Conservation (phyloP, 1,140 invertebrate genomes). For the Luehdorfia chinensis region DNA sequence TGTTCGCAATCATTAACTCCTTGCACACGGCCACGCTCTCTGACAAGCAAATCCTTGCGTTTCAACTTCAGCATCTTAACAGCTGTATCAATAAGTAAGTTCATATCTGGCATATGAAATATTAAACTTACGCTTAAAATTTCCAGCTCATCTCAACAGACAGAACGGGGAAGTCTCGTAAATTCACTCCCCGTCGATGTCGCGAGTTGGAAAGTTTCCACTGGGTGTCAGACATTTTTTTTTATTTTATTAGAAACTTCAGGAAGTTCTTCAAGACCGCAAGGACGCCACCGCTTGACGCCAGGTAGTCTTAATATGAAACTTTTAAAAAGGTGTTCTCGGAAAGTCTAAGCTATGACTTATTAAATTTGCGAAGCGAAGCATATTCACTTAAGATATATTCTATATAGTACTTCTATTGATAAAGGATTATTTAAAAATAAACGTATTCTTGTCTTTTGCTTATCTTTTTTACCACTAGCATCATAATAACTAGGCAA, state of each 20-base stretch:
- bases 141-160: conserved; percentile 34
- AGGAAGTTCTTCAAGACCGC: conserved; percentile 19
- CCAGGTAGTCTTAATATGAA: conserved; percentile 27
- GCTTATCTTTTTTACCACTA: no score
- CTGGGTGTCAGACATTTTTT: conserved; percentile 15
- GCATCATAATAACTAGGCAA: no score
- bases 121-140: conserved; percentile 36
- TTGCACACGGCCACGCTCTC: conserved; percentile 7
- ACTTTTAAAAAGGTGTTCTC: conserved; percentile 19
- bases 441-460: no score
- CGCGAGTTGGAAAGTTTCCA: conserved; percentile 32
- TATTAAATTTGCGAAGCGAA: conserved; percentile 15
- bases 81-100: conserved; percentile 16
- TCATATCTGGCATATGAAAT: conserved; percentile 27
- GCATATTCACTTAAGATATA: conserved; percentile 2
- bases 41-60: conserved; percentile 13
- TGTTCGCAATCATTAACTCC: no score
- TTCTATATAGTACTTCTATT: no score
- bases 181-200: conserved; percentile 37
- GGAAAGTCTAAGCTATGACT: conserved; percentile 10
- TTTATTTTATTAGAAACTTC: conserved; percentile 20
- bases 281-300: conserved; percentile 16
- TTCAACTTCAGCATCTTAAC: conserved; percentile 4
- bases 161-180: conserved; percentile 27
- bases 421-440: no score